A percentile compares a stretch with the other conserved stretches of the same genome.
phyloP scores from a whole-genome alignment of 2,797 vertebrate species.

The Acrossocheilus fasciatus region DNA sequence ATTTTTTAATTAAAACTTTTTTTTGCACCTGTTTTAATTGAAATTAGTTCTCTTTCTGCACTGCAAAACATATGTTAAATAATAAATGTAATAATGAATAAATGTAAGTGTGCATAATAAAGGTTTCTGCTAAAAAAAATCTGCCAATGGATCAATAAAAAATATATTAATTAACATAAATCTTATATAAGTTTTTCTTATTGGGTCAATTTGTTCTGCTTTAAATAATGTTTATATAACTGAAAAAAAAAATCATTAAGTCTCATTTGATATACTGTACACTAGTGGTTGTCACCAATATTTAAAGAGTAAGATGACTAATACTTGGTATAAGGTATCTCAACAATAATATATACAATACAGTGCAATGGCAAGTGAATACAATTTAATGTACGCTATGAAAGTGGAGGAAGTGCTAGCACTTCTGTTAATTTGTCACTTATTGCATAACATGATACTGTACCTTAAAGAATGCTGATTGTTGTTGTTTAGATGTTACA shows the following conservation, averaged over 20 bases:
- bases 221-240: background rate
- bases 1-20: no score
- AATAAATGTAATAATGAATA: background rate
- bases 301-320: background rate
- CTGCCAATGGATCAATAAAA: background rate
- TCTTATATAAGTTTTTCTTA: background rate
- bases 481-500: background rate
- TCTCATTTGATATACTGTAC: background rate
- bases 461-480: conserved; percentile 17
- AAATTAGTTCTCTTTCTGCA: background rate
- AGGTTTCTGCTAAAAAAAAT: background rate
- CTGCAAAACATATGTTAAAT: background rate
- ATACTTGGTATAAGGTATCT: background rate
- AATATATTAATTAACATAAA: background rate
- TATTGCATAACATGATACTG: conserved; percentile 16
- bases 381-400: background rate
- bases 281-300: background rate
- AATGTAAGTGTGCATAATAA: background rate
- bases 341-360: background rate
- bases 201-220: background rate
- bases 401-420: background rate
- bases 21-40: background rate
- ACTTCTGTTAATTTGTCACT: conserved; percentile 16
- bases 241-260: background rate
- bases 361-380: background rate